Base-by-base conservation (phyloP, 2,888 invertebrate species). In the Volucella inanis region DNA sequence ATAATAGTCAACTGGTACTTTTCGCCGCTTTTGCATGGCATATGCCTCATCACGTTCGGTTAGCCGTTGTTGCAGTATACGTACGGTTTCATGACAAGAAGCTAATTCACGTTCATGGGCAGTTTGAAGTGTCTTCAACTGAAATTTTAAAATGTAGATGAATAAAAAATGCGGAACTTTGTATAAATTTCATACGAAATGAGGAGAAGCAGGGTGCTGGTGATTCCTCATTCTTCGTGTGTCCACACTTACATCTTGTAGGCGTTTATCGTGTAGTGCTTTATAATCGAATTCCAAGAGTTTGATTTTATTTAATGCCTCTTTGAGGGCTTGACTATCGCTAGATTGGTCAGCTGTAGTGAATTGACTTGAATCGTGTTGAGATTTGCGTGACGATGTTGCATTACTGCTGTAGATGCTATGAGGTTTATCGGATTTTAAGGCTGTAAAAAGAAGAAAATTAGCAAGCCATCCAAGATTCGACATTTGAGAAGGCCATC, bases 221-320 rank as follows among this genome's bases (percentile, higher is more conserved):
- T 65, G 57, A 67, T 79, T 65, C 57, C 65, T 74, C 41, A 71
- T 78, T 71, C 78, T 71, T 31, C 55, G 71, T 22, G 68, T 82
- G 65, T 41, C 59, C 59, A 61, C 68, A 88, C 96, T 95, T 91
- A 97, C 95, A 92, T 97, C 97, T 90, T 96, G 95, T 88, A 97
- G 93, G 70, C 96, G 93, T 90, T 96, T 96, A 88, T 95, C 95
- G 90, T 96, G 96, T 88, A 97, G 91, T 81, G 94, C 92, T 90
- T 96, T 95, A 88, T 95, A 95, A 89, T 97, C 96, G 83, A 95
- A 95, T 89, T 96, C 96, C 38, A 96, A 94, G 72, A 94, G 93
- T 89, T 94, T 95, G 57, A 96, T 92, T 88, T 96, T 96, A 87
- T 95, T 95, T 18, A 94, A 90, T 10, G 92, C 92, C 87, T 92